phyloP scores from a whole-genome alignment of 2,113 vertebrate genomes.

The Engraulis encrasicolus region DNA sequence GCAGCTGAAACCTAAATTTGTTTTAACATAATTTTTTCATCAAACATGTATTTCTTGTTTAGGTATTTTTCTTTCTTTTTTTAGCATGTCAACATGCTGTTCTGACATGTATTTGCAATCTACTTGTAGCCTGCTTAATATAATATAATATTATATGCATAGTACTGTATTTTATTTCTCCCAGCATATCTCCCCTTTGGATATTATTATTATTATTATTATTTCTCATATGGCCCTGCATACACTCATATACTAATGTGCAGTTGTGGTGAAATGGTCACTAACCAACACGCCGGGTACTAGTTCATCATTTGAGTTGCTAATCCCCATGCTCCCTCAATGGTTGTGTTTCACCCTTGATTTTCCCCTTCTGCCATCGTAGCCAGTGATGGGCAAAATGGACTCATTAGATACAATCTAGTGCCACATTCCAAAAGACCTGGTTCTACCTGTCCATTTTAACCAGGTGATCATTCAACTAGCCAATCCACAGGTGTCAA shows the following conservation, averaged over 20 bases:
- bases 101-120: slow-evolving; percentile 46
- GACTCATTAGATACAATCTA: too few relatives aligned
- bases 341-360: neutral
- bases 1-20: neutral
- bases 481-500: too few relatives aligned
- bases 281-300: neutral
- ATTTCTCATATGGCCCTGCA: slow-evolving; percentile 1
- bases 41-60: neutral
- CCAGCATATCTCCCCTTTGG: neutral
- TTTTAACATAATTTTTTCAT: neutral
- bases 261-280: slow-evolving; percentile 30
- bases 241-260: slow-evolving; percentile 17
- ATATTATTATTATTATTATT: too few relatives aligned
- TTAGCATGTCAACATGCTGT: neutral
- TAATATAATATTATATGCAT: slow-evolving; percentile 29
- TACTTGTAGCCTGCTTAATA: slow-evolving; percentile 32
- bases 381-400: neutral
- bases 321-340: neutral
- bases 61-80: neutral
- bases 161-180: neutral
- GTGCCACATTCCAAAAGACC: too few relatives aligned
- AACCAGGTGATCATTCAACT: too few relatives aligned
- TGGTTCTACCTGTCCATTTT: too few relatives aligned
- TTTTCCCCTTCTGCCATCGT: neutral
- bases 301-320: neutral